Evolutionary conservation across 2,113 vertebrate genomes (phyloP), one percentile per base, ranked within the genome.

Genomic region (Gallinago undulata): DNA sequence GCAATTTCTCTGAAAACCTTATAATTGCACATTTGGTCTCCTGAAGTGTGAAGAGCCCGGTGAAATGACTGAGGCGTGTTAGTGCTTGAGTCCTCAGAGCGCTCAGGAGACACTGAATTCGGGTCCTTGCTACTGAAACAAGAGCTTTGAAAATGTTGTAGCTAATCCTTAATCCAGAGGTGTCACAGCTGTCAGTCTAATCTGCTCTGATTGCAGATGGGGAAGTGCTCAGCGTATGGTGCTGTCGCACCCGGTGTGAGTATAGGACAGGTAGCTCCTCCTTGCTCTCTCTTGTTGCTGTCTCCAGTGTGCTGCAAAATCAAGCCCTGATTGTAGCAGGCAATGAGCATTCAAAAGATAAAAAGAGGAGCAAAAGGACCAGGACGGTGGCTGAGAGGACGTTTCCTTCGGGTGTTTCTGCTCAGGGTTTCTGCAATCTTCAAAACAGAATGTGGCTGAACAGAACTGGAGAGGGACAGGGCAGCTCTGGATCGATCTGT

Each of bases 161-260:
- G 78, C 18, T 53, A 43, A 48, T 56, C 18, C 62, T 79, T 79
- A 37, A 55, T 31, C 33, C 41, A 31, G 47, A 33, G 18, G 21
- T 51, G 33, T 13, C 43, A 11, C 1, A 50, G 55, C 15, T 88
- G 18, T 81, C 13, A 16, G 2, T n/a, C 47, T 78, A 43, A 75
- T 3, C 22, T 51, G 39, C 3, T 28, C 60, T 35, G 5, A 47
- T n/a, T 87, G 74, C 43, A 68, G 33, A 5, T 15, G 53, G 21
- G 3, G n/a, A 67, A 73, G 4, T 9, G 41, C 51, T 70, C 41
- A 47, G 35, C 8, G 6, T 23, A 7, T 37, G 9, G 2, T 3
- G 1, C 9, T 33, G 78, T n/a, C 50, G 50, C 19, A 18, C 19
- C 41, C 19, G 33, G 7, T n/a, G 11, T 19, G 0, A 0, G 8